phyloP scores from a whole-genome alignment of 2,797 vertebrate genomes.

The Coregonus sp. region DNA sequence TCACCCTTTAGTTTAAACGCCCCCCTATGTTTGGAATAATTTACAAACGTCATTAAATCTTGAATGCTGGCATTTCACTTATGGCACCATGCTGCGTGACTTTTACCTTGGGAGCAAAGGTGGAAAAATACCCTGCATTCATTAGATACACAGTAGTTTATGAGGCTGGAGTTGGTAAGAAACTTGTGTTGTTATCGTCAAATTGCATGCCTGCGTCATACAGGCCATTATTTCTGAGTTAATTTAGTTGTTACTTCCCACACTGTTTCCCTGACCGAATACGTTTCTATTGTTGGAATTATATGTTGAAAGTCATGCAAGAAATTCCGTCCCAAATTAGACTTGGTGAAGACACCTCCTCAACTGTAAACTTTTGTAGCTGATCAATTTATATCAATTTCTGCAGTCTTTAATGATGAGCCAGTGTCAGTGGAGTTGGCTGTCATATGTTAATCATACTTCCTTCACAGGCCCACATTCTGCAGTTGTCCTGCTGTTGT shows the following conservation, averaged over 20 bases:
- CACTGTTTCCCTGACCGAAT: neutral
- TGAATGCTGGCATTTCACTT: too few relatives aligned
- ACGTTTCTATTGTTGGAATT: neutral
- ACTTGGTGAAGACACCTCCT: neutral
- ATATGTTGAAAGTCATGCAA: neutral
- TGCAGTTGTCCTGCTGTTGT: constrained; percentile 48
- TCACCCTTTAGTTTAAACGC: too few relatives aligned
- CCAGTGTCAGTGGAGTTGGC: neutral
- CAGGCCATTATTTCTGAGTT: neutral
- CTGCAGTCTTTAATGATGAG: neutral
- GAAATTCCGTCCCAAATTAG: neutral
- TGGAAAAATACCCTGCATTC: too few relatives aligned
- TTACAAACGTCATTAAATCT: too few relatives aligned
- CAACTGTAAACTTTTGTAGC: neutral
- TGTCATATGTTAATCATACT: constrained; percentile 26
- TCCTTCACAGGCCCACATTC: constrained; percentile 14
- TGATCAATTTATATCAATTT: neutral
- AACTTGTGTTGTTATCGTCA: neutral
- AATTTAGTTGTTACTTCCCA: neutral
- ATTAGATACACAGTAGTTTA: too few relatives aligned
- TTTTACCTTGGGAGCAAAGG: too few relatives aligned
- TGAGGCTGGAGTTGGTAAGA: neutral
- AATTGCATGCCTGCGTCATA: neutral
- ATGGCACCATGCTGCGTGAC: too few relatives aligned
- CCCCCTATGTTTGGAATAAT: too few relatives aligned